Evolutionary conservation across 2,888 invertebrate species (phyloP).

Genomic region (Villa cingulata): DNA sequence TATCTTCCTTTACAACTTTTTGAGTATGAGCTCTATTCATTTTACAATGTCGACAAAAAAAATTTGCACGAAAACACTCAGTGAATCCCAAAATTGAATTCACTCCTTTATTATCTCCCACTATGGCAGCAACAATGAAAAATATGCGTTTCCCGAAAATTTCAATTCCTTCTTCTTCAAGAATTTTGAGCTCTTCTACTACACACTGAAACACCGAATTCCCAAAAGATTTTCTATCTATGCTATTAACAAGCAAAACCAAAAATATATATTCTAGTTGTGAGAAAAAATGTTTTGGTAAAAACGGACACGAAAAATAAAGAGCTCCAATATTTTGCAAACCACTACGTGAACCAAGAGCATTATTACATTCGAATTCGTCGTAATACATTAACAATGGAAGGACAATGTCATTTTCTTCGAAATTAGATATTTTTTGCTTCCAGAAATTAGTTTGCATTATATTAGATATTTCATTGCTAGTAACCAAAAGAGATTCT

Average conservation of each 20-base stretch:
- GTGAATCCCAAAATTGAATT: background rate
- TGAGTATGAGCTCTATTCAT: no score
- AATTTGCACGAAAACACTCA: no score
- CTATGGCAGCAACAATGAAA: background rate
- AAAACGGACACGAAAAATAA: background rate
- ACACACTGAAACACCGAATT: no score
- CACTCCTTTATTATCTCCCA: background rate
- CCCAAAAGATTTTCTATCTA: no score
- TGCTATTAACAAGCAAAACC: no score
- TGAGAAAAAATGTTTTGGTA: no score
- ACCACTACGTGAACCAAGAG: conserved; percentile 1
- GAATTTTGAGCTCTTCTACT: no score
- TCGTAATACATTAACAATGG: conserved; percentile 1
- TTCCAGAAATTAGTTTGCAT: background rate
- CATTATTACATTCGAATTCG: conserved; percentile 5
- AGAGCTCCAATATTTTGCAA: conserved; percentile 1
- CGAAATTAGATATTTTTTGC: background rate
- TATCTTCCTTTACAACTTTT: no score
- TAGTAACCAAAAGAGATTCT: background rate
- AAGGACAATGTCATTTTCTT: background rate
- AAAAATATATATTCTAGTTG: no score
- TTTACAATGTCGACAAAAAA: no score
- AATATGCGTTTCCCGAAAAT: background rate
- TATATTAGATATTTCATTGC: background rate
- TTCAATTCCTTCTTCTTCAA: no score